These are phyloP conservation scores for Lasioglossum oenotherae DNA, from an alignment of 2,888 invertebrate species.

Conservation along the genomic window DNA sequence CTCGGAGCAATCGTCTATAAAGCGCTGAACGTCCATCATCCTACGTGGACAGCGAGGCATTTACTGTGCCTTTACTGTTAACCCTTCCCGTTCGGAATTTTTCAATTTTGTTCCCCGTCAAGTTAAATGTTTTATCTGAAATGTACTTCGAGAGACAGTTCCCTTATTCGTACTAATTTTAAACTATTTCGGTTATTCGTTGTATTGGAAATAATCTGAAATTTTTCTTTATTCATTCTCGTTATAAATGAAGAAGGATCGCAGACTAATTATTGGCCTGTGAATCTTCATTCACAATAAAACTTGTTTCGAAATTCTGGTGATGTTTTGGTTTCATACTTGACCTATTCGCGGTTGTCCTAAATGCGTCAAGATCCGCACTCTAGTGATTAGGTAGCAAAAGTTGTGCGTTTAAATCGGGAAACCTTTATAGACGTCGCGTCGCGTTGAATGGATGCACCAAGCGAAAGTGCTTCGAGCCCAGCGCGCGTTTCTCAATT, in stretches of 20 bases:
- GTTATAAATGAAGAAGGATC: too few relatives aligned
- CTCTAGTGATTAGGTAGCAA: too few relatives aligned
- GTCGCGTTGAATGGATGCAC: slow-evolving; percentile 15
- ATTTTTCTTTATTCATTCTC: too few relatives aligned
- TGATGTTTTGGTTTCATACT: not conserved
- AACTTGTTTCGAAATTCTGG: not conserved
- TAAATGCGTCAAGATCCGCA: not conserved
- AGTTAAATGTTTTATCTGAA: not conserved
- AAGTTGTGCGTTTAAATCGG: not conserved
- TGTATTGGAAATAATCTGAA: too few relatives aligned
- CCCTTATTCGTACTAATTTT: not conserved
- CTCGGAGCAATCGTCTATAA: not conserved
- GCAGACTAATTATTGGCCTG: too few relatives aligned
- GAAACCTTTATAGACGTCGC: not conserved
- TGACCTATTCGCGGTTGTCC: not conserved
- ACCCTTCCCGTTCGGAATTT: not conserved
- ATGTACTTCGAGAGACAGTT: not conserved
- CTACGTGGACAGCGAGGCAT: not conserved
- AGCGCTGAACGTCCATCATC: not conserved
- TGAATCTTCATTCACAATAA: not conserved
- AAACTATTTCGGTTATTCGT: not conserved
- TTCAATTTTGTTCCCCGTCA: not conserved
- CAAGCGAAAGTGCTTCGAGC: slow-evolving; percentile 13
- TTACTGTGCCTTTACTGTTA: not conserved
- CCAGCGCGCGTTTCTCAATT: slow-evolving; percentile 33